phyloP scores from a whole-genome alignment of 92 coral and sea anemone species.

The Virgularia gustaviana region DNA sequence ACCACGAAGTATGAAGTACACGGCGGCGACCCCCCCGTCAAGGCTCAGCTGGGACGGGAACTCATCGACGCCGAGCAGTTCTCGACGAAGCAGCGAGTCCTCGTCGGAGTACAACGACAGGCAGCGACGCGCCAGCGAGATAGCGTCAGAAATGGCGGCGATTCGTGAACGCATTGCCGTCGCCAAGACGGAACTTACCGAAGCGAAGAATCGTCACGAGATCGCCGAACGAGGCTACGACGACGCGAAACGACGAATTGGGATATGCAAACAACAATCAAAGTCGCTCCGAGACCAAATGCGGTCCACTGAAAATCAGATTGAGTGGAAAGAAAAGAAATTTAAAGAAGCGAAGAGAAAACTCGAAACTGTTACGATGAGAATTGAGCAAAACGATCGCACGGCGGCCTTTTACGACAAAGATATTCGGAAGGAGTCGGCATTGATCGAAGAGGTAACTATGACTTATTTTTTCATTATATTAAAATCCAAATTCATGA shows the following conservation, averaged over 20 bases:
- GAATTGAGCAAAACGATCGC: conserved; percentile 57
- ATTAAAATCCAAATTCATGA: too few relatives aligned
- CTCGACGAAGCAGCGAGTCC: conserved; percentile 26
- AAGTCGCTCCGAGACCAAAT: conserved; percentile 62
- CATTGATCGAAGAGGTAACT: conserved; percentile 43
- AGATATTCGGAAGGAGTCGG: conserved; percentile 15
- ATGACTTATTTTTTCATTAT: too few relatives aligned
- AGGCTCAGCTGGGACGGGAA: conserved; percentile 32
- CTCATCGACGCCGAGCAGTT: conserved; percentile 3
- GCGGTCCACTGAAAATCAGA: conserved; percentile 59
- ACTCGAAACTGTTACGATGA: conserved; percentile 46
- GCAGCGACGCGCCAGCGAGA: conserved; percentile 13
- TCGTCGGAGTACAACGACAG: conserved; percentile 21
- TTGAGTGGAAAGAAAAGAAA: conserved; percentile 60
- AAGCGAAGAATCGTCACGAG: conserved; percentile 57
- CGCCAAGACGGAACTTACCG: conserved; percentile 63
- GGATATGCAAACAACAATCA: conserved; percentile 50
- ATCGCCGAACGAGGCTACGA: conserved; percentile 55
- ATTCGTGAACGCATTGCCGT: conserved; percentile 73
- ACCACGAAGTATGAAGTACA: too few relatives aligned
- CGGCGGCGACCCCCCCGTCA: too few relatives aligned
- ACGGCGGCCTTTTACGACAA: conserved; percentile 24
- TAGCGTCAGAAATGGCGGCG: conserved; percentile 69
- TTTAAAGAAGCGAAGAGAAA: conserved; percentile 46
- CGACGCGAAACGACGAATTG: conserved; percentile 61